These are phyloP conservation scores for Hemicordylus capensis DNA, from an alignment of 2,113 vertebrate genomes.

Conservation along the genomic window DNA sequence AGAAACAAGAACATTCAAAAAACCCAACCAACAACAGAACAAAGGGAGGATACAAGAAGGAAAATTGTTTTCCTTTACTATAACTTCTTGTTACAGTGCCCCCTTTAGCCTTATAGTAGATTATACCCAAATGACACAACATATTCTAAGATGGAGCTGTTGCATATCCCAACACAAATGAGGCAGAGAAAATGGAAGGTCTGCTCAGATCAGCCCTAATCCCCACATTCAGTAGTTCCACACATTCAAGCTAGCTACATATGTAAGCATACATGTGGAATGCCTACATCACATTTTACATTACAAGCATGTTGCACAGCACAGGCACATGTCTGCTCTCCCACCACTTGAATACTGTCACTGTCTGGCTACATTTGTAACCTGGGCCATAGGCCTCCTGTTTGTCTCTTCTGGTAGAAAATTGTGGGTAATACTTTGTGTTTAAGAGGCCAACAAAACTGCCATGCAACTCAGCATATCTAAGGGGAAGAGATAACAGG, in stretches of 20 bases:
- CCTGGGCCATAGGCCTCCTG: not conserved
- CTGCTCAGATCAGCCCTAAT: too few relatives aligned
- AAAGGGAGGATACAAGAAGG: too few relatives aligned
- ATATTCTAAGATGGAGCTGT: too few relatives aligned
- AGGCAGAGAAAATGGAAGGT: too few relatives aligned
- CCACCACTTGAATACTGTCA: not conserved
- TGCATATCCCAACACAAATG: too few relatives aligned
- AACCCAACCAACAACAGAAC: too few relatives aligned
- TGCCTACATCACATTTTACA: not conserved
- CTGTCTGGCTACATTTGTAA: not conserved
- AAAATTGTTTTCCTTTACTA: too few relatives aligned
- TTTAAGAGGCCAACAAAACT: not conserved
- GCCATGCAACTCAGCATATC: not conserved
- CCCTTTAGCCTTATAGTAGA: too few relatives aligned
- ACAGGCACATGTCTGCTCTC: not conserved
- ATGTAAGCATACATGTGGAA: not conserved
- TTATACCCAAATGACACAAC: too few relatives aligned
- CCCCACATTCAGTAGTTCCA: too few relatives aligned
- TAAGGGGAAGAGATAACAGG: accelerated
- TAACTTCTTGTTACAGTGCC: too few relatives aligned
- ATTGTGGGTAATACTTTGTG: not conserved
- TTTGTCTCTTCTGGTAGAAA: not conserved
- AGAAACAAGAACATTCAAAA: too few relatives aligned
- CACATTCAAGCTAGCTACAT: not conserved
- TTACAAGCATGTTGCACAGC: not conserved